These are phyloP conservation scores for Campodea augens DNA, from an alignment of 1,140 invertebrate genomes.

Conservation along the genomic window DNA sequence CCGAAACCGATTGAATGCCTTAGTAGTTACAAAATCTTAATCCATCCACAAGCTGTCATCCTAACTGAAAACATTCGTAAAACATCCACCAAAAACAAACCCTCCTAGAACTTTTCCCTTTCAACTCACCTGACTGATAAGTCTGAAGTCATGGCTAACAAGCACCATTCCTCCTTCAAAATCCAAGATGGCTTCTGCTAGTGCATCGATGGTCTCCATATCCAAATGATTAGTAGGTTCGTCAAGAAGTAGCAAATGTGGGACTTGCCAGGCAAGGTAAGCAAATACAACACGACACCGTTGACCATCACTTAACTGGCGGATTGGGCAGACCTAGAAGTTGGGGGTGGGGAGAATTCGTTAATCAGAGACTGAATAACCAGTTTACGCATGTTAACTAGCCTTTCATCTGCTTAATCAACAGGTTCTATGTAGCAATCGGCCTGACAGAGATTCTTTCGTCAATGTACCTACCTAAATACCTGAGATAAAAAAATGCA, in stretches of 20 bases:
- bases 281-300: conserved; percentile 96
- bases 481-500: too few relatives aligned
- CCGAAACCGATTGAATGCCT: too few relatives aligned
- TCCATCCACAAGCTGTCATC: background rate
- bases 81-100: background rate
- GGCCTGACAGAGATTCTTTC: too few relatives aligned
- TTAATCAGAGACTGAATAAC: too few relatives aligned
- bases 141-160: conserved; percentile 92
- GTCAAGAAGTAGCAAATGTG: conserved; percentile 83
- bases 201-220: conserved; percentile 96
- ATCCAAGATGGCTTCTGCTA: conserved; percentile 93
- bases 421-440: too few relatives aligned
- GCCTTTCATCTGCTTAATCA: too few relatives aligned
- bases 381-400: too few relatives aligned
- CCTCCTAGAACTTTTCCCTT: background rate
- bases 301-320: conserved; percentile 95
- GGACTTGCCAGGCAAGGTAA: conserved; percentile 85
- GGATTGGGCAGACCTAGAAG: conserved; percentile 93
- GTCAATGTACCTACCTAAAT: too few relatives aligned
- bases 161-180: conserved; percentile 96
- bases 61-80: background rate
- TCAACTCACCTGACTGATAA: conserved; percentile 79
- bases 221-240: conserved; percentile 99
- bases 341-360: too few relatives aligned
- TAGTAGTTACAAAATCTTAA: too few relatives aligned